Evolutionary conservation across 2,113 vertebrate genomes (phyloP).

Genomic region (Otocyon megalotis): DNA sequence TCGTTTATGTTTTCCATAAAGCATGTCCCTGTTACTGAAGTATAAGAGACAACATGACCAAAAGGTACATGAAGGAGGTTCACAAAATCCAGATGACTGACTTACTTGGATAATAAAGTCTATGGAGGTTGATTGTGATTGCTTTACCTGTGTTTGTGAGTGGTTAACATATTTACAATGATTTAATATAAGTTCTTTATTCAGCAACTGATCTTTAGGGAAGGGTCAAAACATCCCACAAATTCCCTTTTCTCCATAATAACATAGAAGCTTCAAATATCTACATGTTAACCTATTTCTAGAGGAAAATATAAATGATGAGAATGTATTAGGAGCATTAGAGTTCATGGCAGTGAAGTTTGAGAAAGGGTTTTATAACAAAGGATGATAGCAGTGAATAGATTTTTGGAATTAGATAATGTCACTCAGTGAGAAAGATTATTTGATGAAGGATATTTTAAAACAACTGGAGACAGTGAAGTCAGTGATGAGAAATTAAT

Average conservation of each 20-base stretch:
- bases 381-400: background rate
- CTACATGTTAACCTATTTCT: background rate
- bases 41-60: background rate
- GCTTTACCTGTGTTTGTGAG: background rate
- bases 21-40: background rate
- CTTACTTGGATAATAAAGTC: background rate
- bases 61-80: fast-evolving
- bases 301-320: background rate
- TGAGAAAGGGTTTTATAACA: background rate
- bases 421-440: background rate
- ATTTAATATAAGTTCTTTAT: background rate
- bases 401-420: background rate
- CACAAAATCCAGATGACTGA: background rate
- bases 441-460: background rate
- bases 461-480: background rate
- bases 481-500: background rate
- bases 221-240: background rate
- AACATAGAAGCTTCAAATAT: background rate
- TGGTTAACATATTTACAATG: background rate
- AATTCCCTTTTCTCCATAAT: background rate
- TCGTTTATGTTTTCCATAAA: background rate
- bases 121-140: background rate
- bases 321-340: background rate
- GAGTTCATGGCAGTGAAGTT: background rate
- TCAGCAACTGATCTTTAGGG: background rate